These are phyloP conservation scores for Lucilia cuprina DNA, from an alignment of 1,140 invertebrate genomes.

Conservation along the genomic window DNA sequence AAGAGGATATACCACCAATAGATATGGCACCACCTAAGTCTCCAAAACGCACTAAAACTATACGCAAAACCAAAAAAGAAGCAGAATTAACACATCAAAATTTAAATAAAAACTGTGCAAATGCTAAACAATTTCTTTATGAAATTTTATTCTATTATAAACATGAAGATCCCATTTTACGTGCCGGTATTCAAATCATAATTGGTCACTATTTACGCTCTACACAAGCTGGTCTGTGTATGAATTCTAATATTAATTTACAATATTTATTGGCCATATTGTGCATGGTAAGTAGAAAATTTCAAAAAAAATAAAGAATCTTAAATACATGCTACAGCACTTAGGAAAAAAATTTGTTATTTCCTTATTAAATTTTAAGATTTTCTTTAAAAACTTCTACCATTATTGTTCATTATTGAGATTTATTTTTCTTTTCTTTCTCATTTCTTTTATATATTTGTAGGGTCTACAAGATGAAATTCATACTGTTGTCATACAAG, in stretches of 20 bases:
- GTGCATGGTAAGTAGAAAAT: slow-evolving; percentile 48
- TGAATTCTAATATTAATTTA: slow-evolving; percentile 64
- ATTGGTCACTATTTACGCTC: slow-evolving; percentile 69
- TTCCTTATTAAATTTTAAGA: not conserved
- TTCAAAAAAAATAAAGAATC: too few relatives aligned
- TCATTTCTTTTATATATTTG: slow-evolving; percentile 40
- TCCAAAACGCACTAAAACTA: slow-evolving; percentile 56
- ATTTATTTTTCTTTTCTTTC: slow-evolving; percentile 27
- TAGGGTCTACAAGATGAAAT: slow-evolving; percentile 72
- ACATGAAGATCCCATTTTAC: slow-evolving; percentile 81
- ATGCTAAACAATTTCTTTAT: slow-evolving; percentile 64
- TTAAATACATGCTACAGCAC: too few relatives aligned
- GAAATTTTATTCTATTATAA: slow-evolving; percentile 74
- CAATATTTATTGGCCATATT: slow-evolving; percentile 61
- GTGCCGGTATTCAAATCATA: slow-evolving; percentile 73
- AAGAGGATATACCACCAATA: slow-evolving; percentile 48
- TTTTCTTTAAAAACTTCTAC: not conserved
- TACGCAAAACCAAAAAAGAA: slow-evolving; percentile 41
- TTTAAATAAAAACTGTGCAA: not conserved
- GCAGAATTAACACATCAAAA: slow-evolving; percentile 6
- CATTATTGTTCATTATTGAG: not conserved
- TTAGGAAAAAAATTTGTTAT: not conserved
- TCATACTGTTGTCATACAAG: slow-evolving; percentile 62
- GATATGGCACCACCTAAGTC: slow-evolving; percentile 49
- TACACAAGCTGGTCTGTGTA: slow-evolving; percentile 44